Evolutionary conservation across 2,888 invertebrate species (phyloP), one percentile per base, ranked within the genome.

Genomic region (Cepaea hortensis): DNA sequence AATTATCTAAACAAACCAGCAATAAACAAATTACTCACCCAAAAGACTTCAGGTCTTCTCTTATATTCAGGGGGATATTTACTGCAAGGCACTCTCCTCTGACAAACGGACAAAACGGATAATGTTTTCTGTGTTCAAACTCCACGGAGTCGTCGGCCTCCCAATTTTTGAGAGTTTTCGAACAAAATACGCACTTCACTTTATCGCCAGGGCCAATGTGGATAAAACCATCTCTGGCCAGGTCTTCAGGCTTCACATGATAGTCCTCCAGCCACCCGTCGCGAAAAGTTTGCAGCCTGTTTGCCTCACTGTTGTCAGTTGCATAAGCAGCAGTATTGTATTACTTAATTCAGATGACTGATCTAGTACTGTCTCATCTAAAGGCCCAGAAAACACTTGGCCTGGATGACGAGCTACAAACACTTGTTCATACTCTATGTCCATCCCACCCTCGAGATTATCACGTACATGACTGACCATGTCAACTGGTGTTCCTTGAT

Each of bases 61-160:
- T 7, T n/a, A 50, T 20, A 50, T 68, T 77, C 5, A 77, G 23
- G n/a, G 81, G 75, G 50, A 85, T n/a, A 81, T 85, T 85, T 23
- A 75, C 18, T 9, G 62, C 5, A 75, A 46, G 3, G 62, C 81
- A 81, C 50, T 81, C 11, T 61, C 85, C 85, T 6, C 6, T 81
- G 7, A 98, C 96, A 94, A 96, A 98, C 0, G 91, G 91, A 93
- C 99, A 99, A 88, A 97, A 96, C 20, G 96, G 96, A 93, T 97
- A 97, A 97, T 98, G 98, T 77, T 96, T 96, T 0, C 98, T 97
- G 94, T 99, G 98, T 94, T 98, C 98, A 90, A 97, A 96, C 97
- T 98, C 98, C 0, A 98, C 98, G 90, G 97, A 96, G 94, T 98
- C 98, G 84, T 96, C 96, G 81, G 96, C 96, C 93, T 97, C 97